Evolutionary conservation across 1,140 invertebrate species (phyloP), one percentile per base, ranked within the genome.

Genomic region (Andrena cerasifolii): DNA sequence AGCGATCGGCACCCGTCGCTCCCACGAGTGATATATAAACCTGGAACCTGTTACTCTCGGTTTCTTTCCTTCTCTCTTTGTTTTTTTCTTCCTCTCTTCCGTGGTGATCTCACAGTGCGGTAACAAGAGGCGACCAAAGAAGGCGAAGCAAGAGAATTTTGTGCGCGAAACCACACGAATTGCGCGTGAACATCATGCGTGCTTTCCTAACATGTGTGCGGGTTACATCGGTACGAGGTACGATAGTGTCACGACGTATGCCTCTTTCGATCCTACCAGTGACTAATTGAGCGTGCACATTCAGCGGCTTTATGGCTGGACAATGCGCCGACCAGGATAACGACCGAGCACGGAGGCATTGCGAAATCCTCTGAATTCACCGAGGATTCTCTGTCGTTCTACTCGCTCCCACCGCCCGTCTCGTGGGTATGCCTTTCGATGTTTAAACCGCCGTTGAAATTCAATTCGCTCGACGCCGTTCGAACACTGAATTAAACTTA

Each of bases 261-360:
- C 53, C 56, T 77, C n/a, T 59, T 70, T 61, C 54, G 67, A 71
- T 61, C 47, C 75, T 77, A 71, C 47, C 67, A 71, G 67, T 77
- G 75, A 77, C 66, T 77, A 77, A 77, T 71, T 77, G 67, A 77
- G 16, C 67, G 75, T 77, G 75, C 66, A 77, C 58, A 62, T 77
- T 61, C 56, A 70, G 67, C 45, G 21, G 71, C 31, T 71, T 53
- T 77, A 61, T 61, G 67, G 67, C 74, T 45, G 75, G 56, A 77
- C 56, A 62, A 77, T 70, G 75, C 36, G 24, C 31, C 73, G 43
- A 59, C 53, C 65, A 68, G 65, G 73, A 76, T 76, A 68, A 71
- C 40, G 14, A 24, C 54, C 24, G 26, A 18, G 36, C 12, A 24
- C 45, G 12, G 26, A 61, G 33, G 33, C 45, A 21, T n/a, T 45